Percentiles rank a stretch among this genome's conserved stretches.
Evolutionary conservation across 2,888 invertebrate species (phyloP).

Genomic region (Leucophora obtusa): DNA sequence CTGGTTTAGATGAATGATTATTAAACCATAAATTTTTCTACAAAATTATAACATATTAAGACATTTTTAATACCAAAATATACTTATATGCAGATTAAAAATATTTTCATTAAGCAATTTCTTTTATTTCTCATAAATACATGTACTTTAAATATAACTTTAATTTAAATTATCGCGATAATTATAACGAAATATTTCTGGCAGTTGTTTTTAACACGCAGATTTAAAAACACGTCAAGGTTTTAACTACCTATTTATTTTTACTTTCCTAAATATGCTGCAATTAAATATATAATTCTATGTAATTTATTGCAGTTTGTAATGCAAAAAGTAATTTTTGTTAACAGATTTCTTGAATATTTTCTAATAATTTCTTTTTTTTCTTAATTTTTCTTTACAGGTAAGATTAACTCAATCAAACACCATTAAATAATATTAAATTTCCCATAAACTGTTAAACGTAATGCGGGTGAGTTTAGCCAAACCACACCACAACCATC

Average conservation of each 20-base stretch:
- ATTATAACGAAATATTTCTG: slow-evolving; percentile 56
- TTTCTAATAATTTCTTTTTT: slow-evolving; percentile 20
- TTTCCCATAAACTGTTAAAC: slow-evolving; percentile 43
- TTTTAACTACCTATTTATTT: slow-evolving; percentile 33
- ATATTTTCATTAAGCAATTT: too few species aligned
- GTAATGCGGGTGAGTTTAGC: slow-evolving; percentile 59
- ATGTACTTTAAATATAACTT: not conserved
- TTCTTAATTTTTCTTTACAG: slow-evolving; percentile 45
- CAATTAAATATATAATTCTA: slow-evolving; percentile 59
- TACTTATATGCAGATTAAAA: too few species aligned
- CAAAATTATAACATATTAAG: too few species aligned
- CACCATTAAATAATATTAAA: slow-evolving; percentile 28
- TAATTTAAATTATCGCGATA: slow-evolving; percentile 51
- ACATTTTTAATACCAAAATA: too few species aligned
- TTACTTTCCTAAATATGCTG: slow-evolving; percentile 16
- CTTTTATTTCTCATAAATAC: too few species aligned
- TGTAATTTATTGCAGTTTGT: slow-evolving; percentile 62
- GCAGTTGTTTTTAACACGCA: slow-evolving; percentile 59
- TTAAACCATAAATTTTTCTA: too few species aligned
- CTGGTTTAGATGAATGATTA: too few species aligned
- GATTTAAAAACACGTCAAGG: slow-evolving; percentile 62
- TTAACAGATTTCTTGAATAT: slow-evolving; percentile 20
- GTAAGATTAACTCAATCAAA: slow-evolving; percentile 44
- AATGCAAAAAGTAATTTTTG: slow-evolving; percentile 48
- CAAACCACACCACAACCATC: slow-evolving; percentile 27